phyloP scores from a whole-genome alignment of 2,113 vertebrate genomes.

The Ophiodon elongatus region DNA sequence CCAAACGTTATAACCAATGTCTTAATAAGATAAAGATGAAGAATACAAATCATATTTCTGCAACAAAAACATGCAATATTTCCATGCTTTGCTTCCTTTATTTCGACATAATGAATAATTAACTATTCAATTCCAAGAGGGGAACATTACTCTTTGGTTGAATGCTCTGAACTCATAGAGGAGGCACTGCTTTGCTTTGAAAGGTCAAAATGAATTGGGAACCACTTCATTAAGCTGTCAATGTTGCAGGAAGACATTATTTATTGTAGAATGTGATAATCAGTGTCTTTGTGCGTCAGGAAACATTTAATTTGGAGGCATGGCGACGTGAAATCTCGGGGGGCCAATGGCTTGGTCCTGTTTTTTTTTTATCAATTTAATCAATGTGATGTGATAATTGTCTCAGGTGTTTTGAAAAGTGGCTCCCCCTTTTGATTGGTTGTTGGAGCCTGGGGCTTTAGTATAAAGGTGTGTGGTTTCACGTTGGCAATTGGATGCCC shows the following conservation, averaged over 20 bases:
- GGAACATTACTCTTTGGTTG: not conserved
- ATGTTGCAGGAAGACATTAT: not conserved
- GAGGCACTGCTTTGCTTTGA: not conserved
- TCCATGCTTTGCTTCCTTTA: not conserved
- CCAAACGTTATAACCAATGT: not conserved
- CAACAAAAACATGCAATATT: not conserved
- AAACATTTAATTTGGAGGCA: not conserved
- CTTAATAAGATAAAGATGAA: not conserved
- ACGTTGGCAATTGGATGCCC: not conserved
- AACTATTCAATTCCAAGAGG: not conserved
- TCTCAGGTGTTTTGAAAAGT: not conserved
- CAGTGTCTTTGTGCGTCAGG: not conserved
- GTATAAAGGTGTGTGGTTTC: not conserved
- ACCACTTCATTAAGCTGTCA: not conserved
- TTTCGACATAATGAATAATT: not conserved
- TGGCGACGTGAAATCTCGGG: not conserved
- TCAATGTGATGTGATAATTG: not conserved
- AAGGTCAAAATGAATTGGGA: not conserved
- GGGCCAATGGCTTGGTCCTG: not conserved
- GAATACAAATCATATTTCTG: not conserved
- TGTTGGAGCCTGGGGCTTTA: constrained; percentile 1
- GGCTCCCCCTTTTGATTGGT: not conserved
- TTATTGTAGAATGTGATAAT: not conserved
- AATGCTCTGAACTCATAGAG: not conserved
- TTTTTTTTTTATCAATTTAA: not conserved